Evolutionary conservation across 2,797 vertebrate genomes (phyloP).

Genomic region (Podarcis lilfordi): DNA sequence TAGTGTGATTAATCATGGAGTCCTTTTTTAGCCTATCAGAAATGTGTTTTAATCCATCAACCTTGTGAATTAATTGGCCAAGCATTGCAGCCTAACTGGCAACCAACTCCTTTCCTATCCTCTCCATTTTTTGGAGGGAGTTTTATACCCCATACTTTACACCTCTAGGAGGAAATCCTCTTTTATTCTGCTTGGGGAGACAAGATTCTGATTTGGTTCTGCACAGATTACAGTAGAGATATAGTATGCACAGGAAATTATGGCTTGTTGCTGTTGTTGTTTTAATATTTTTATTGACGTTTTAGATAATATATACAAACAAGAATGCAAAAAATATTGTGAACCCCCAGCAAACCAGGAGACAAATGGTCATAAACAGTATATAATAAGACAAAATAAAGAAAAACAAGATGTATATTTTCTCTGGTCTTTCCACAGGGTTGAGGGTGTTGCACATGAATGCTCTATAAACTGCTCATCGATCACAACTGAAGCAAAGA

Average conservation of each 20-base stretch:
- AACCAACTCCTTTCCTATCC: background rate
- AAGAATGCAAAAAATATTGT: no score
- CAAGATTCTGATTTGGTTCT: background rate
- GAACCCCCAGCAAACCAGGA: no score
- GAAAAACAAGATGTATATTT: no score
- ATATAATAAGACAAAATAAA: no score
- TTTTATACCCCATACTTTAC: no score
- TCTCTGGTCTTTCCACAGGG: no score
- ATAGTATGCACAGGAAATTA: background rate
- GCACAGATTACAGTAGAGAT: background rate
- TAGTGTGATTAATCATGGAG: background rate
- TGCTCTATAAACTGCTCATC: no score
- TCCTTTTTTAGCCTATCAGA: background rate
- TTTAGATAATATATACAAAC: no score
- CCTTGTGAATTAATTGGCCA: background rate
- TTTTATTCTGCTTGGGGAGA: background rate
- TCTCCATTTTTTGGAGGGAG: background rate
- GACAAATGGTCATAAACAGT: no score
- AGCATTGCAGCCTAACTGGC: background rate
- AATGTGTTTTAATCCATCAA: background rate
- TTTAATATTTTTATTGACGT: no score
- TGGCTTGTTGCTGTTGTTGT: background rate
- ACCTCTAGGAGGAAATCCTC: background rate
- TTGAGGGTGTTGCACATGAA: no score
- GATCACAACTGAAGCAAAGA: no score